Evolutionary conservation across 2,113 vertebrate species (phyloP).

Genomic region (Ammodytes marinus): DNA sequence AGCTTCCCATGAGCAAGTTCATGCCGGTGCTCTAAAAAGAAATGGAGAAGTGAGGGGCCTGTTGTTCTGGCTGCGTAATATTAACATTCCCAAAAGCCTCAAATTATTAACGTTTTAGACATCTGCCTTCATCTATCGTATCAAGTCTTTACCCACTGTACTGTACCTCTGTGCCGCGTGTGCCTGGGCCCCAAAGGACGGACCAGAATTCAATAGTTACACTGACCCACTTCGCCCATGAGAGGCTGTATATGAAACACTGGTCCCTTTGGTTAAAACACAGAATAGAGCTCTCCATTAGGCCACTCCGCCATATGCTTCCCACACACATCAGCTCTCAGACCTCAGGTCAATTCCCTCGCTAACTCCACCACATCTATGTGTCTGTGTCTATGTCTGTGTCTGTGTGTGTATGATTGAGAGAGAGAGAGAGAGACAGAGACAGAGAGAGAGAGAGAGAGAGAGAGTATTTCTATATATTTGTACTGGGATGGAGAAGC

Average conservation of each 20-base stretch:
- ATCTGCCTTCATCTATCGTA: too few species aligned
- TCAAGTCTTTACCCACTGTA: too few species aligned
- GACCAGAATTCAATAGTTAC: constrained; percentile 5
- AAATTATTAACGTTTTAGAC: too few species aligned
- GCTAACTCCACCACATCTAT: constrained; percentile 3
- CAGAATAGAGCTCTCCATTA: constrained; percentile 60
- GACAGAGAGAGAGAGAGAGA: background rate
- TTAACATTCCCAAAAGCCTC: too few species aligned
- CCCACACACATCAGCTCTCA: constrained; percentile 60
- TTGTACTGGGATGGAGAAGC: constrained; percentile 25
- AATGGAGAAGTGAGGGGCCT: too few species aligned
- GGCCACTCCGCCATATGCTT: constrained; percentile 56
- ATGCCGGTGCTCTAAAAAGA: background rate
- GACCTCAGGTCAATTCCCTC: constrained; percentile 54
- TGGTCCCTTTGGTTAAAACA: constrained; percentile 37
- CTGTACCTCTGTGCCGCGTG: background rate
- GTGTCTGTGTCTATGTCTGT: constrained; percentile 26
- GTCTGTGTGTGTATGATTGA: constrained; percentile 18
- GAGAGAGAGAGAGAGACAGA: background rate
- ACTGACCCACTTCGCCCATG: background rate
- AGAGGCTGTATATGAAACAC: constrained; percentile 27
- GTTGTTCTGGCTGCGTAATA: too few species aligned
- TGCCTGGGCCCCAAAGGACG: background rate
- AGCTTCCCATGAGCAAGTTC: background rate
- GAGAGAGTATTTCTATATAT: constrained; percentile 23